These are phyloP conservation scores for Pseudomyrmex concolor DNA, from an alignment of 1,140 invertebrate species.

Conservation along the genomic window DNA sequence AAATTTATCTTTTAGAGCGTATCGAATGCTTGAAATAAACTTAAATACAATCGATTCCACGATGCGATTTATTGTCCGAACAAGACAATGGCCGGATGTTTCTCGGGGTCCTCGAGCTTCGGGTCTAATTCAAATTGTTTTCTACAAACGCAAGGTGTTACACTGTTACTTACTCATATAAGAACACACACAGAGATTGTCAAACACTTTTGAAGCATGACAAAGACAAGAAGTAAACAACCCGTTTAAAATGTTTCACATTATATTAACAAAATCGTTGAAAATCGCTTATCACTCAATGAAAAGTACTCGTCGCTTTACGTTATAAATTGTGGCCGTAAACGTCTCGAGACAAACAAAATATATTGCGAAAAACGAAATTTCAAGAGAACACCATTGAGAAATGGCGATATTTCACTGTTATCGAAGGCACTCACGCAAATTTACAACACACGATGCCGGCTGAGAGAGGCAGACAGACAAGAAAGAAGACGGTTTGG, in stretches of 20 bases:
- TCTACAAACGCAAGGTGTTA: background rate
- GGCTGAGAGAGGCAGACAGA: slow-evolving; percentile 52
- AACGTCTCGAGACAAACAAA: no score
- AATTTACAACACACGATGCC: slow-evolving; percentile 22
- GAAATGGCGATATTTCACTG: background rate
- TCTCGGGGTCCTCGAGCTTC: background rate
- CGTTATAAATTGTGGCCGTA: background rate
- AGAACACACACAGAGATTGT: slow-evolving; percentile 1
- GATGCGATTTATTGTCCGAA: slow-evolving; percentile 19
- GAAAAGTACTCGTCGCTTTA: background rate
- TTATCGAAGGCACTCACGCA: background rate
- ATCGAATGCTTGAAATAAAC: background rate
- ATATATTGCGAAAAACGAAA: background rate
- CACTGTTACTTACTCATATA: background rate
- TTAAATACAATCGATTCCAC: background rate
- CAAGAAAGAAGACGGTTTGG: slow-evolving; percentile 63
- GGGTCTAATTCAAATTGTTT: slow-evolving; percentile 41
- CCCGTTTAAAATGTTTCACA: background rate
- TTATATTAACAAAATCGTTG: background rate
- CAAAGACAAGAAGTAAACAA: background rate
- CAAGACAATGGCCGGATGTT: slow-evolving; percentile 46
- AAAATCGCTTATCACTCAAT: background rate
- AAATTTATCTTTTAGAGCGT: background rate
- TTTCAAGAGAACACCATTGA: background rate
- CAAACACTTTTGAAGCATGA: background rate